Base-by-base conservation (phyloP, 1,140 invertebrate genomes). In the Chironomus striatipennis region DNA sequence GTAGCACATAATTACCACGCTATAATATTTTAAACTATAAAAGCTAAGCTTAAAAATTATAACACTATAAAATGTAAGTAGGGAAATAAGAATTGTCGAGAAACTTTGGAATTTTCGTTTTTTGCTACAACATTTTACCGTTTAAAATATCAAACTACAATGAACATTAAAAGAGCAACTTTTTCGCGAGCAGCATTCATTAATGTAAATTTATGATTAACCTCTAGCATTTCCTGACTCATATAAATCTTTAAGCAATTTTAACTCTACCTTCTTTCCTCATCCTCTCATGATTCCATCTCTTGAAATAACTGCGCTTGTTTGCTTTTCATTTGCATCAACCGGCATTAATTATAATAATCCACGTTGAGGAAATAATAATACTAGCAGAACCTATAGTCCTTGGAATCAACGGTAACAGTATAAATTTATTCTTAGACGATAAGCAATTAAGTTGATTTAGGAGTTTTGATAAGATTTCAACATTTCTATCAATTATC, bases 151-250 rank as follows among this genome's bases (percentile, higher is more conserved):
- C 12, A 57, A 57, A 57, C 47, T 57, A n/a, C 24, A 34, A n/a
- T 15, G 47, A 57, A n/a, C n/a, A n/a, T 57, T 12, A 57, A 57
- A 57, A n/a, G 47, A 57, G 47, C 47, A 57, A 57, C 47, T 57
- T 57, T 57, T 57, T 57, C 12, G 47, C 47, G n/a, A 57, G 47
- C 47, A n/a, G 47, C 47, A 57, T 57, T 57, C 47, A 57, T 57
- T 57, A 57, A 57, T 57, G 47, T 57, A 57, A 57, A 57, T 57
- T 57, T 57, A 57, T 57, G 47, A 57, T 57, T 57, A 57, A 57
- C 47, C 47, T 34, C 47, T 15, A 57, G 47, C 47, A 57, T 47
- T 47, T 47, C 43, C 43, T n/a, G 47, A 15, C 12, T 57, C 47
- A n/a, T 5, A 57, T 57, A 57, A 57, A 57, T 57, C 47, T 57